Evolutionary conservation across 1,140 invertebrate species (phyloP).

Genomic region (Drosophila navojoa): DNA sequence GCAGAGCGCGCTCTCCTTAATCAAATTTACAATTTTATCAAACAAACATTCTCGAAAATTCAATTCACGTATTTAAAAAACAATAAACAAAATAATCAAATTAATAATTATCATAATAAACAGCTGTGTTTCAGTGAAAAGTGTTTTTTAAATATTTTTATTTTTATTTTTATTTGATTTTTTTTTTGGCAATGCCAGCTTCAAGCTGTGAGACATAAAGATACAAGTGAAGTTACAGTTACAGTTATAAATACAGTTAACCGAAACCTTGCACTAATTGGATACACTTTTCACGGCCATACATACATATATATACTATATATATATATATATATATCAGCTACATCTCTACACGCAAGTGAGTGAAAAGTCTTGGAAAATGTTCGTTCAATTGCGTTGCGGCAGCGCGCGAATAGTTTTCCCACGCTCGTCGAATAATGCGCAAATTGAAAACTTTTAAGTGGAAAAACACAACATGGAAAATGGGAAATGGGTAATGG

Average conservation of each 20-base stretch:
- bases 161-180: too few relatives aligned
- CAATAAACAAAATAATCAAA: too few relatives aligned
- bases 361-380: slow-evolving; percentile 17
- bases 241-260: background rate
- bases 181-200: slow-evolving; percentile 21
- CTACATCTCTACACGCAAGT: slow-evolving; percentile 3
- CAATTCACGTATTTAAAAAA: background rate
- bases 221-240: background rate
- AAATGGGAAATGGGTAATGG: too few relatives aligned
- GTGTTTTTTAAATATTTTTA: background rate
- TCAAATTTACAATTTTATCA: slow-evolving; percentile 5
- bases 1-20: slow-evolving; percentile 22
- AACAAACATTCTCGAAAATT: slow-evolving; percentile 5
- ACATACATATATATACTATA: slow-evolving; percentile 7
- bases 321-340: slow-evolving; percentile 2
- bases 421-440: slow-evolving; percentile 23
- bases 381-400: slow-evolving; percentile 19
- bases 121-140: slow-evolving; percentile 15
- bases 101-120: too few relatives aligned
- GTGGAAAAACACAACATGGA: slow-evolving; percentile 6
- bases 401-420: slow-evolving; percentile 15
- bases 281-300: slow-evolving; percentile 23
- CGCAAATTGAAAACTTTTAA: slow-evolving; percentile 38
- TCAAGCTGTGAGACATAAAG: slow-evolving; percentile 22
- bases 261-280: slow-evolving; percentile 39